Evolutionary conservation across 2,797 vertebrate genomes (phyloP), one percentile per base, ranked within the genome.

Genomic region (Echiichthys vipera): DNA sequence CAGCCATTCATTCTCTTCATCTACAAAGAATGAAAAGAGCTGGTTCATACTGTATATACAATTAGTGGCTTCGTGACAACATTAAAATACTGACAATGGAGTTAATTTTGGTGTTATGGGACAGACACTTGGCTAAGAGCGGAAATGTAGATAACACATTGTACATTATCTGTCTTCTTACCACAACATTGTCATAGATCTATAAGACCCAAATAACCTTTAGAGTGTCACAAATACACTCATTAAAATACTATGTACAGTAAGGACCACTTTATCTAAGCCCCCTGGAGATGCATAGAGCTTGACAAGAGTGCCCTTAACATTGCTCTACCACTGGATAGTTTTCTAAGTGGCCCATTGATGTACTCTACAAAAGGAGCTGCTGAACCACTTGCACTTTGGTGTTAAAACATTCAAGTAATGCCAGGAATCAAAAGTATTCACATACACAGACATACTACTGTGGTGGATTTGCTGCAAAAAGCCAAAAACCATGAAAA

Each of bases 381-480:
- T 77, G 68, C 77, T 81, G 67, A 89, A 82, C 83, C 70, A 82
- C 84, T n/a, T 77, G 78, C 73, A 83, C 76, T 91, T 91, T 92
- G 87, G 87, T 87, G 75, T 90, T 80, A 75, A 77, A 88, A 84
- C 65, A 79, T 97, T 97, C 97, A 98, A 98, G 97, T 98, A 96
- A 96, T 93, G 95, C 95, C 97, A 98, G 97, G 96, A 97, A 94
- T 95, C 91, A 93, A 84, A 81, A 83, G 61, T 77, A 84, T 86
- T 84, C 82, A 84, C 83, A 84, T 71, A 67, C 64, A 71, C 76
- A 76, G n/a, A n/a, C 69, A 74, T 73, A 93, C 24, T 55, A 64
- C 69, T 75, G 46, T 68, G 53, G 54, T 69, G 74, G 66, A 65
- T 75, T 82, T 85, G 75, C 80, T 76, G 68, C 67, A 30, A 56